Evolutionary conservation across 2,888 invertebrate genomes (phyloP), one percentile per base, ranked within the genome.

Genomic region (Caenorhabditis sinica): DNA sequence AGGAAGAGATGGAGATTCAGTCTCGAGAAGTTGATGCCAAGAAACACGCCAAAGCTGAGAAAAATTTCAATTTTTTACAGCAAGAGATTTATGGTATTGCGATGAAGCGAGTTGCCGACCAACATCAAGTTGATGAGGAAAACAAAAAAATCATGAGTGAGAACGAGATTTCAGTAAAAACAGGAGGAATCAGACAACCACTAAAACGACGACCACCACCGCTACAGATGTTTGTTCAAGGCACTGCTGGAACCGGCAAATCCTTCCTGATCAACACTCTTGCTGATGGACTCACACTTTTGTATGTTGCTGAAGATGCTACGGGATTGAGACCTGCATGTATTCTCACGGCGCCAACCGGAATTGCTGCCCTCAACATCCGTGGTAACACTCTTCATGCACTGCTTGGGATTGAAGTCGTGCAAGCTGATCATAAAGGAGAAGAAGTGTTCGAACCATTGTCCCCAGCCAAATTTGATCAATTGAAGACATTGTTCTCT

Each of bases 181-280:
- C n/a, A n/a, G 17, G 20, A 9, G 45, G 17, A 2, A 5, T 11
- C 17, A 25, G 30, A 17, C 2, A 11, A 2, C 56, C 28, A 28
- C 58, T 33, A 15, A 30, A n/a, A 15, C 13, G n/a, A 23, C 36
- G 23, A 40, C 69, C 69, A n/a, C 40, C 23, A 33, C 49, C 71
- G 23, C 15, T 72, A 6, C 60, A 23, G 30, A 25, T 72, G 49
- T 68, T 86, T n/a, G 51, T 84, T 2, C 36, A 43, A 15, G 87
- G 87, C 20, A 65, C 74, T 8, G 88, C 83, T 11, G 87, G 88
- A 20, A 72, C 79, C 3, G 88, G 88, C 9, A 87, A 88, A 65
- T 69, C 71, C 5, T 73, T 49, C 51, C 40, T 87, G 33, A 88
- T 88, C 43, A 72, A 82, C 49, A 20, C 56, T 6, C 40, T 88